Conservation (phyloP, 2,797 vertebrate species). For the Neopelma chrysocephalum region DNA sequence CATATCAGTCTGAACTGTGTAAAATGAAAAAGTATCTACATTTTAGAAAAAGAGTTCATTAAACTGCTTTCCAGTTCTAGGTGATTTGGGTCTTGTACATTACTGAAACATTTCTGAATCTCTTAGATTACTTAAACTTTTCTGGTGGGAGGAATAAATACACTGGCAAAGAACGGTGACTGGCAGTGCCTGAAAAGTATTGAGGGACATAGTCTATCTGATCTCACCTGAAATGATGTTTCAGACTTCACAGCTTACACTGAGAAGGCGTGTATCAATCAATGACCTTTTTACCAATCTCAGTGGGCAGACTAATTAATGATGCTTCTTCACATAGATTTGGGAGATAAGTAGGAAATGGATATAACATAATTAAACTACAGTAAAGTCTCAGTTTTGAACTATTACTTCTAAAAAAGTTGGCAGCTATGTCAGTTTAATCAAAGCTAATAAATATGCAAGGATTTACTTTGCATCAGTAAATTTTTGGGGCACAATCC, state of each 20-base stretch:
- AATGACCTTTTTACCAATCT: not conserved
- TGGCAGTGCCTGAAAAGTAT: not conserved
- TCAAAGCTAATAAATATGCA: not conserved
- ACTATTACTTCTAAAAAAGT: not conserved
- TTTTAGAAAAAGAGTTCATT: not conserved
- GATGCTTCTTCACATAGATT: not conserved
- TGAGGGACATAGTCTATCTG: not conserved
- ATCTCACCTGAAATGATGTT: not conserved
- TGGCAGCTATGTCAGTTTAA: not conserved
- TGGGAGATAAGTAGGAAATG: not conserved
- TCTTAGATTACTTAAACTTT: not conserved
- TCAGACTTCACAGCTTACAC: not conserved
- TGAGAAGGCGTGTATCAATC: not conserved
- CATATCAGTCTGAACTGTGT: not conserved
- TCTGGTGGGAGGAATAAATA: not conserved
- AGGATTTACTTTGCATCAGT: not conserved
- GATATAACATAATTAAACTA: not conserved
- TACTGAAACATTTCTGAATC: not conserved
- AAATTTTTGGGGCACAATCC: not conserved
- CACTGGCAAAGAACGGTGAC: not conserved
- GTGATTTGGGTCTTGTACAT: not conserved
- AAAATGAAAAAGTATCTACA: not conserved
- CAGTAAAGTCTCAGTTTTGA: not conserved
- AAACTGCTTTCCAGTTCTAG: not conserved
- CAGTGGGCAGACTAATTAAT: constrained; percentile 19